Evolutionary conservation across 2,113 vertebrate species (phyloP).

Genomic region (Pelecanus crispus): DNA sequence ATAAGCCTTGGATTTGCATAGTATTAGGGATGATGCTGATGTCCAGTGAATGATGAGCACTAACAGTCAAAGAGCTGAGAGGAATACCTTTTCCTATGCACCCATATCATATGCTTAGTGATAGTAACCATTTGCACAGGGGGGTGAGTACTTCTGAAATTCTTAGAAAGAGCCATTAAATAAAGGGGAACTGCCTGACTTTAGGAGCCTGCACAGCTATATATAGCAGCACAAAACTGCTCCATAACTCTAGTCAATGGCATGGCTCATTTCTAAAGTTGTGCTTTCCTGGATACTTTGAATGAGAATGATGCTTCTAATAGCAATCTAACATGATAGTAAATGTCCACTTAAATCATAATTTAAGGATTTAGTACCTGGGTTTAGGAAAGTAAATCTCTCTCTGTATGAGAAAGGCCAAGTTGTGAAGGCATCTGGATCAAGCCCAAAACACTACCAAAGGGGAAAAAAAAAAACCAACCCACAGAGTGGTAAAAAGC

Average conservation of each 20-base stretch:
- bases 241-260: conserved; percentile 50
- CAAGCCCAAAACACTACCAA: neutral
- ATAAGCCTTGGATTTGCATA: neutral
- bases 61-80: neutral
- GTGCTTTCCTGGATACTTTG: conserved; percentile 12
- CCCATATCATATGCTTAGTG: neutral
- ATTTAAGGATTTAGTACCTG: neutral
- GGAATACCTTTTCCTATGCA: neutral
- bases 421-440: conserved; percentile 26
- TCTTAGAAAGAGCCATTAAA: neutral
- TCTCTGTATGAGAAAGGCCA: neutral
- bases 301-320: conserved; percentile 24
- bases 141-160: neutral
- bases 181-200: neutral
- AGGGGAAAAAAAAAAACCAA: neutral
- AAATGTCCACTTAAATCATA: conserved; percentile 50
- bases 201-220: neutral
- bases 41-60: neutral
- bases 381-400: conserved; percentile 37
- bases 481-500: neutral
- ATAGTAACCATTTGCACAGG: neutral
- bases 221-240: neutral
- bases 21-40: neutral
- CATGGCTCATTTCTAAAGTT: conserved; percentile 35
- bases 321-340: conserved; percentile 10